A percentile compares a stretch with the other conserved stretches of the same genome.
Evolutionary conservation across 2,888 invertebrate genomes (phyloP).

Genomic region (Heteropelma amictum): DNA sequence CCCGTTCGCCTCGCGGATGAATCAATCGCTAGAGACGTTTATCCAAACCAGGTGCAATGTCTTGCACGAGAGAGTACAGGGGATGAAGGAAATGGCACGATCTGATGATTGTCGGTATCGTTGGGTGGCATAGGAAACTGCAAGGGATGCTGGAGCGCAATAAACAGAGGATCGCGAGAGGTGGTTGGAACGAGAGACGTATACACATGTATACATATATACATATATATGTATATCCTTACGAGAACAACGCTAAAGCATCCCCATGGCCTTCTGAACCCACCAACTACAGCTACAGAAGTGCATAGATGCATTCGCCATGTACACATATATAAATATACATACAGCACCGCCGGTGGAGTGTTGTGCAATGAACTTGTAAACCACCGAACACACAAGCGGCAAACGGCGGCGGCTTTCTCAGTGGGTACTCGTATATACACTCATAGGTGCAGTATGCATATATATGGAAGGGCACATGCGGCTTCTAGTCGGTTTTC

Average conservation of each 20-base stretch:
- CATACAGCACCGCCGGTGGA: constrained; percentile 9
- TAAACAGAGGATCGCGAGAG: constrained; percentile 1
- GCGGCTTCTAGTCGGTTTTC: constrained; percentile 57
- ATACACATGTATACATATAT: constrained; percentile 26
- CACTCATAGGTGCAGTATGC: too few relatives aligned
- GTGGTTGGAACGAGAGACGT: constrained; percentile 20
- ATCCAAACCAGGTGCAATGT: too few relatives aligned
- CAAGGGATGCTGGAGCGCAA: background rate
- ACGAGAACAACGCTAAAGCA: constrained; percentile 15
- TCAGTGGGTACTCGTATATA: constrained; percentile 38
- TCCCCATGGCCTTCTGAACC: background rate
- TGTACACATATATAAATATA: background rate
- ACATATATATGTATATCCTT: too few relatives aligned
- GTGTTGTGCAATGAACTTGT: constrained; percentile 73
- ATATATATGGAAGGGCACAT: constrained; percentile 27
- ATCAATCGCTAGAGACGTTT: too few relatives aligned
- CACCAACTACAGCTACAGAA: background rate
- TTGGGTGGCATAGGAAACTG: constrained; percentile 4
- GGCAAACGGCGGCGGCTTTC: constrained; percentile 39
- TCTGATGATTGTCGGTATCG: background rate
- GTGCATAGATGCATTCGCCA: background rate
- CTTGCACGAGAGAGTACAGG: background rate
- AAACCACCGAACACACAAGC: constrained; percentile 69
- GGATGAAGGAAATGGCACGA: background rate
- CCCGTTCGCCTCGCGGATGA: too few relatives aligned